Conservation (phyloP, 1,140 invertebrate species). For the Ips typographus region DNA sequence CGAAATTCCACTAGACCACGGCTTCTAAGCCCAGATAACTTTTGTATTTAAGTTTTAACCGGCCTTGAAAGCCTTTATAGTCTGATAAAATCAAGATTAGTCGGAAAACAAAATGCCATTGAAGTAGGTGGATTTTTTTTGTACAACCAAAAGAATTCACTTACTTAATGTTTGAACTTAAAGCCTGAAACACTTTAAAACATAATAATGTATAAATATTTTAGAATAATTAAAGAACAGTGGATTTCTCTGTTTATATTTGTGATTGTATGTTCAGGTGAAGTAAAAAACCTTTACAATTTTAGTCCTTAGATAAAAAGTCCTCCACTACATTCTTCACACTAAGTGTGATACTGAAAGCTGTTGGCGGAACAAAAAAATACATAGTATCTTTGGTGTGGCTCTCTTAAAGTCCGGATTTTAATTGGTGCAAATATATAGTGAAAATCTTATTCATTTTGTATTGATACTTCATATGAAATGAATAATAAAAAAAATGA, state of each 20-base stretch:
- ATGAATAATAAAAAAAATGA: conserved; percentile 12
- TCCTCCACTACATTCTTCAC: conserved; percentile 16
- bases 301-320: neutral
- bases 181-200: too few species aligned
- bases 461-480: neutral
- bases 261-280: conserved; percentile 13
- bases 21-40: too few species aligned
- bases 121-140: too few species aligned
- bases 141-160: too few species aligned
- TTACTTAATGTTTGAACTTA: too few species aligned
- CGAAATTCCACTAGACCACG: too few species aligned
- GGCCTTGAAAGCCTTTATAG: too few species aligned
- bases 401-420: conserved; percentile 9
- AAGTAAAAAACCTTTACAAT: neutral
- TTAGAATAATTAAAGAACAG: too few species aligned
- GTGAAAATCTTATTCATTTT: conserved; percentile 11
- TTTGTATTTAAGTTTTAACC: too few species aligned
- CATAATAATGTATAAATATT: too few species aligned
- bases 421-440: conserved; percentile 5
- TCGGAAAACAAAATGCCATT: too few species aligned
- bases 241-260: neutral
- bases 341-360: conserved; percentile 11
- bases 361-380: conserved; percentile 9
- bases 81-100: too few species aligned
- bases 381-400: conserved; percentile 2